Percentiles rank a stretch among this genome's conserved stretches.
Evolutionary conservation across 1,140 invertebrate species (phyloP).

Genomic region (Trichoplusia ni): DNA sequence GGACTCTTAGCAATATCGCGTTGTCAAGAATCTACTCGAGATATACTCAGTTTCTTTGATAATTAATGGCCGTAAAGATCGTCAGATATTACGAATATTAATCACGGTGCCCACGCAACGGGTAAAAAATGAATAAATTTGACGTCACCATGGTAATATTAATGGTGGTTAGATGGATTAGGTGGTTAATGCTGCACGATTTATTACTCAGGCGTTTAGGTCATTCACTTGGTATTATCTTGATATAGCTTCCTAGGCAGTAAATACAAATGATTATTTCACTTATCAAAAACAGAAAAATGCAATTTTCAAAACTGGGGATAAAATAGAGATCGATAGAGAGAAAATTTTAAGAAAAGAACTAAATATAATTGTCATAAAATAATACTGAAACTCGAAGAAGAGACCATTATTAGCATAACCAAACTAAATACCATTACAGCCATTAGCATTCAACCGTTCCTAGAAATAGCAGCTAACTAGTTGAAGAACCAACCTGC

Average conservation of each 20-base stretch:
- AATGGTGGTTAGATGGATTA: slow-evolving; percentile 15
- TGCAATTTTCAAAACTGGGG: no score
- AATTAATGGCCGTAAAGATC: slow-evolving; percentile 22
- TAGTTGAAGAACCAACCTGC: background rate
- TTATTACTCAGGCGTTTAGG: slow-evolving; percentile 1
- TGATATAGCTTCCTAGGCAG: background rate
- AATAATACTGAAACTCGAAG: no score
- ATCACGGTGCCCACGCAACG: slow-evolving; percentile 15
- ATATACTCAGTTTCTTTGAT: slow-evolving; percentile 19
- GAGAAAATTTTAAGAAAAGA: no score
- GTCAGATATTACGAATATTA: slow-evolving; percentile 26
- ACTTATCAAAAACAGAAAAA: no score
- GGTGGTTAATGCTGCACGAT: slow-evolving; percentile 4
- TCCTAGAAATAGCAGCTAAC: slow-evolving; percentile 1
- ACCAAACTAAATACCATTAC: no score
- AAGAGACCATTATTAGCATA: no score
- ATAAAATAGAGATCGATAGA: no score
- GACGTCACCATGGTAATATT: slow-evolving; percentile 5
- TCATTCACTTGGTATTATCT: background rate
- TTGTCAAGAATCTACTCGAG: slow-evolving; percentile 16
- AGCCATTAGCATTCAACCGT: no score
- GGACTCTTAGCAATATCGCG: slow-evolving; percentile 14
- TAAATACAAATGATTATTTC: no score
- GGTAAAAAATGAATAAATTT: slow-evolving; percentile 22
- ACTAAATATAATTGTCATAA: no score